phyloP scores from a whole-genome alignment of 2,113 vertebrate species.

The Eretmochelys imbricata region DNA sequence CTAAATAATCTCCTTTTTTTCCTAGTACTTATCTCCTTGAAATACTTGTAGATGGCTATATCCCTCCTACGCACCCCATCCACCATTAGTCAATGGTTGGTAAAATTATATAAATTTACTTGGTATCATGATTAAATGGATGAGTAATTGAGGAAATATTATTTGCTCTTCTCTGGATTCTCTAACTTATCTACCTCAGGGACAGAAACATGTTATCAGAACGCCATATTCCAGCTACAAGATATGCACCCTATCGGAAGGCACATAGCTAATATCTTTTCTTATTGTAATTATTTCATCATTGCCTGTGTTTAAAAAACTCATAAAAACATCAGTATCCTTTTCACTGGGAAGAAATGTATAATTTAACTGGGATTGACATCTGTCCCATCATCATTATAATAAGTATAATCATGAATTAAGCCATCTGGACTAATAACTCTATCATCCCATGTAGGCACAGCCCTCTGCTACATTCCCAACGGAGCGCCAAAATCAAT shows the following conservation, averaged over 20 bases:
- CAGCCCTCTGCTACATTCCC: neutral
- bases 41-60: neutral
- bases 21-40: neutral
- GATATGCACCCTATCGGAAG: neutral
- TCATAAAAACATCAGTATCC: neutral
- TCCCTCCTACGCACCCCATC: neutral
- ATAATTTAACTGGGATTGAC: neutral
- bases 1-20: neutral
- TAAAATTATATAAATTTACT: neutral
- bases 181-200: neutral
- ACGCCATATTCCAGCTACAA: neutral
- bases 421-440: neutral
- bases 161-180: neutral
- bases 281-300: neutral
- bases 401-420: neutral
- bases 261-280: neutral
- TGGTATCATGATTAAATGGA: neutral
- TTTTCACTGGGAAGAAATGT: neutral
- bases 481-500: neutral
- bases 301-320: neutral
- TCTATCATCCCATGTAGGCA: neutral
- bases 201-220: neutral
- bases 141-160: neutral
- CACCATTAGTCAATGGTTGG: neutral
- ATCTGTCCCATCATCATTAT: neutral